Base-by-base conservation (phyloP, 2,888 invertebrate genomes). In the Camponotus fellah region DNA sequence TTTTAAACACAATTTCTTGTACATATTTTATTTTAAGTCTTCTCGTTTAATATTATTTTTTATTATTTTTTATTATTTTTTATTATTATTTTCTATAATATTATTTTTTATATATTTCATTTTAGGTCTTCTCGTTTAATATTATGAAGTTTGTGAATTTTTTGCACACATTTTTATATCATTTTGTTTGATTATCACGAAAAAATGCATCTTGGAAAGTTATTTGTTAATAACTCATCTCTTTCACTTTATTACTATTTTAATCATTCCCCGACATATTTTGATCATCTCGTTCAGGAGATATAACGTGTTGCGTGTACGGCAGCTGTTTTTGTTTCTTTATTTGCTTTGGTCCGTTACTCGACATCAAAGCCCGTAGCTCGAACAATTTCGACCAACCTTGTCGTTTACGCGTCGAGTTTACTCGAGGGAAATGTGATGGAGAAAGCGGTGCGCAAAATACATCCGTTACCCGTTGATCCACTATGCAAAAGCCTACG, bases 401-500 rank as follows among this genome's bases (percentile, higher is more conserved):
- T 80, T 80, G 79, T 80, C 79, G 79, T 80, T 80, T 80, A 80
- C 79, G 72, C 79, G 72, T 80, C 79, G 79, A 72, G 72, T 80
- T 80, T 80, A 72, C 79, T 60, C 72, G 72, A 60, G 79, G 72
- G 72, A 80, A 80, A 80, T 80, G 79, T 72, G 79, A 72, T 80
- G 72, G 79, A 80, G 79, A 80, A 80, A 80, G 79, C 72, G 71
- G 58, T 43, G 71, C 43, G 26, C 60, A 56, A 56, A 77, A 77
- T 77, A 69, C 77, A 80, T 46, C 72, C 71, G 79, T 80, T 80
- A 60, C 46, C 40, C 56, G 77, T 77, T 77, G 77, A 77, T 77
- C 69, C 60, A 60, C 72, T 60, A 80, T 60, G 72, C 58, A 46
- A 71, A 56, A 56, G 79, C 72, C 79, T 80, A 60, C 60, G 53